Evolutionary conservation across 2,888 invertebrate genomes (phyloP), one percentile per base, ranked within the genome.

Genomic region (Orthosia gothica): DNA sequence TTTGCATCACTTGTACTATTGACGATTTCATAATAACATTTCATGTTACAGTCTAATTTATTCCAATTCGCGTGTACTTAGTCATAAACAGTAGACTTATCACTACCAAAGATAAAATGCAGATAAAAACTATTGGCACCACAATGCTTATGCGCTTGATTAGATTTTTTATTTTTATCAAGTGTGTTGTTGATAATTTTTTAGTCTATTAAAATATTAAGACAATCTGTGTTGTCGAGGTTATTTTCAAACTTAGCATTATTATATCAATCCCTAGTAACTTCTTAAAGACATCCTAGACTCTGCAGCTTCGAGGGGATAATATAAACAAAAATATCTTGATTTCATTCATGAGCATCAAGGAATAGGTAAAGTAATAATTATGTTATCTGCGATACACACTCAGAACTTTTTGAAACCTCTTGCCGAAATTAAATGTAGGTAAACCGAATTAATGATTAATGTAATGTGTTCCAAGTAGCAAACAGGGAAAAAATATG

Each of bases 11-110:
- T 18, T n/a, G 3, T n/a, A n/a, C 45, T 32, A 47, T 50, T 61
- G n/a, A 71, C 52, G 16, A 61, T 65, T 50, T 59, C 40, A 50
- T 49, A 62, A 49, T 7, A 64, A 45, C 15, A 49, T 45, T 59
- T n/a, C 40, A 64, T 68, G 40, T 55, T 18, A 45, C 61, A 20
- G 20, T 69, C 7, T 0, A 4, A 52, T 47, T 57, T 62, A 57
- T 57, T 76, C 45, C 45, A 57, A 69, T 64, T 49, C 18, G 20
- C 47, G 49, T 68, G 11, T 57, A 49, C 64, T n/a, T 65, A 50
- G 16, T 68, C 45, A 59, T 59, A 67, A 64, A 67, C 67, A 74
- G 79, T 62, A 65, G 65, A 79, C 20, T 79, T 79, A 79, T 79
- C 74, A 69, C 32, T 49, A 26, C n/a, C 47, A 54, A 11, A 79